A percentile compares a stretch with the other conserved stretches of the same genome.
These are phyloP conservation scores for Saccostrea glomerata DNA, from an alignment of 1,140 invertebrate genomes.

Conservation along the genomic window DNA sequence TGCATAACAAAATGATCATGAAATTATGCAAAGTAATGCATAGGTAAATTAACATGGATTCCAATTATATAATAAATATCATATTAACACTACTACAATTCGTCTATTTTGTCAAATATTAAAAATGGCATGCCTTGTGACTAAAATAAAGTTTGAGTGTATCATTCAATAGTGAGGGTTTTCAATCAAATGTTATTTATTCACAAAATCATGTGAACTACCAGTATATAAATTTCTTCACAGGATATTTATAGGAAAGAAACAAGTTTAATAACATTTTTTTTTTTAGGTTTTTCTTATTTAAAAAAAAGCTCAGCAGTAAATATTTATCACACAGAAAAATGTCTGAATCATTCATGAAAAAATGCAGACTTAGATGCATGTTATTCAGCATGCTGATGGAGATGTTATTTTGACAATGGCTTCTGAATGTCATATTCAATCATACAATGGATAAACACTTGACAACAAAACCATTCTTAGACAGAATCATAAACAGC, in stretches of 20 bases:
- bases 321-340: neutral
- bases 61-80: neutral
- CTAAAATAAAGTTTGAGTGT: neutral
- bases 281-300: too few species aligned
- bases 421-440: neutral
- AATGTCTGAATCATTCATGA: neutral
- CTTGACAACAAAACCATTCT: neutral
- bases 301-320: neutral
- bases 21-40: neutral
- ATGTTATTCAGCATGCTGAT: neutral
- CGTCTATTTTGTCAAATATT: neutral
- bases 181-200: neutral
- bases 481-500: neutral
- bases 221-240: neutral
- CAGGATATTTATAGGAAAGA: neutral
- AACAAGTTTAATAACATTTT: too few species aligned
- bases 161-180: neutral
- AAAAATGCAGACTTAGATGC: neutral
- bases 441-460: neutral
- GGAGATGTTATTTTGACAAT: neutral
- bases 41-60: neutral
- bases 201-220: too few species aligned
- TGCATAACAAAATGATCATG: neutral
- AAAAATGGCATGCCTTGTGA: neutral
- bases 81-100: neutral